These are phyloP conservation scores for Drosophila parabipectinata DNA, from an alignment of 1,140 invertebrate genomes.

Conservation along the genomic window DNA sequence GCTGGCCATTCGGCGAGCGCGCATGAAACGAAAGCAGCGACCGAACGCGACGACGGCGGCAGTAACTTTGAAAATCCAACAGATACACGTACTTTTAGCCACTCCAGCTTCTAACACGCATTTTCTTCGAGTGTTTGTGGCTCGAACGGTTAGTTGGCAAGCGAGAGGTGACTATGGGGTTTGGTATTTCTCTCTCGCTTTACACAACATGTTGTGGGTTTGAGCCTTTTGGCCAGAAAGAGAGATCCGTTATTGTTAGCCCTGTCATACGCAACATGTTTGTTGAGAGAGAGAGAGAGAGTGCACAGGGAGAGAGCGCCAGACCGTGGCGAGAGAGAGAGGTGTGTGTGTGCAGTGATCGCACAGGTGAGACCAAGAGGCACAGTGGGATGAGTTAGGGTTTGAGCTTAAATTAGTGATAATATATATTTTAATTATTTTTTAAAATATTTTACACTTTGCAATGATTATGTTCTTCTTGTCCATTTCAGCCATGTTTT, in stretches of 20 bases:
- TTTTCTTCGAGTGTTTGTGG: no score
- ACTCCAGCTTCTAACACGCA: no score
- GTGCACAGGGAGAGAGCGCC: not conserved
- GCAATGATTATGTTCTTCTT: no score
- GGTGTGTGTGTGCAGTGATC: not conserved
- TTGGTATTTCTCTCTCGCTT: no score
- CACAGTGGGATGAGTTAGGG: not conserved
- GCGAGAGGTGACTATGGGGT: no score
- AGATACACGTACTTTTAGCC: no score
- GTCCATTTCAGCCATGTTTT: no score
- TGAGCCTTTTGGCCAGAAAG: no score
- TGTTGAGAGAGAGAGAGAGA: not conserved
- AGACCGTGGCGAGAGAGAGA: not conserved
- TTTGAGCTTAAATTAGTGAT: no score
- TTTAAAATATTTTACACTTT: not conserved
- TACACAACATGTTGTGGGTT: no score
- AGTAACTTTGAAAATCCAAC: not conserved
- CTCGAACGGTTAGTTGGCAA: not conserved
- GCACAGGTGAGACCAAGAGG: constrained; percentile 16
- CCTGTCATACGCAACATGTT: not conserved
- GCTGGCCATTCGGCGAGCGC: not conserved
- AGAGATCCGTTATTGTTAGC: no score
- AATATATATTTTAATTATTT: no score
- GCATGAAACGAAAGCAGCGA: constrained; percentile 10
- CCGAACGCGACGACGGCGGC: constrained; percentile 5